Base-by-base conservation (phyloP, 2,113 vertebrate species). In the Cromileptes altivelis region DNA sequence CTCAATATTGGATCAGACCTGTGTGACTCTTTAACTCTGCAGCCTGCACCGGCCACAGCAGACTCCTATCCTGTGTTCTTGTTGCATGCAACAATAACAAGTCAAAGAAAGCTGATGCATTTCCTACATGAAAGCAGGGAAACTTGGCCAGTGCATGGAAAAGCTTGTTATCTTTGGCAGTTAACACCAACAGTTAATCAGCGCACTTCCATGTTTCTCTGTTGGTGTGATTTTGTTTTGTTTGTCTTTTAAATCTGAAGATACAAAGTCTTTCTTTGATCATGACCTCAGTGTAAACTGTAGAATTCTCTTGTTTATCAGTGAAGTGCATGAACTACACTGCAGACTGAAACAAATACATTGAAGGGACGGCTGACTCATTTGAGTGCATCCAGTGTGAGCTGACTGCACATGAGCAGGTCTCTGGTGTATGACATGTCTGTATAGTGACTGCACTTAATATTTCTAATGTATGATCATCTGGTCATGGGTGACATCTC, bases 1-100 rank as follows among this genome's bases (percentile, higher is more conserved):
- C 21, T 79, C 56, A 47, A 56, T 87, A 70, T 68, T 58, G 50
- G 69, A 63, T 64, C 15, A 21, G 56, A 37, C 56, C 57, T 60
- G 37, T 42, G 6, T 30, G 50, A 30, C 18, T 58, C 14, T 58
- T 40, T 27, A 47, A 70, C 27, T n/a, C n/a, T 47, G 8, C 42
- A 45, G 42, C 42, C 2, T 11, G n/a, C 12, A 6, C 13, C 33
- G 9, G 58, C 49, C 37, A 40, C 61, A 30, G n/a, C 15, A 53
- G 50, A 70, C 50, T 8, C 30, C 49, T n/a, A 52, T 45, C 33
- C n/a, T 52, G 61, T 21, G 17, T 70, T 77, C n/a, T 63, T 25
- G 23, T 68, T 9, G 77, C 12, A 17, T 2, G 17, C 0, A 1
- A 69, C 50, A 76, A 73, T 23, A 69, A 62, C 12, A 69, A 47